Evolutionary conservation across 2,113 vertebrate species (phyloP), one percentile per base, ranked within the genome.

Genomic region (Pica pica): DNA sequence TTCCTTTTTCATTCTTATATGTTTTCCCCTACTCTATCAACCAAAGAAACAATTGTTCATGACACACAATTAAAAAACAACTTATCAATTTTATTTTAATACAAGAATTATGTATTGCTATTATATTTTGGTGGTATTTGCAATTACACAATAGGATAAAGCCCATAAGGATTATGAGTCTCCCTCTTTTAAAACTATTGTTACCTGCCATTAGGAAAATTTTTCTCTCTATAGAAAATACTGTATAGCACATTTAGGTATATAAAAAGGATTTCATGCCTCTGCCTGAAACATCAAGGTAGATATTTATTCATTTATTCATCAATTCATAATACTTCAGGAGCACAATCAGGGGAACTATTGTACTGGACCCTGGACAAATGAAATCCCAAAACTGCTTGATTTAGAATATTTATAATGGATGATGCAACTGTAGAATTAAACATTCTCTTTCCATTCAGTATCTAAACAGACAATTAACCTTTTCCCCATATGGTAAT

Each of bases 221-320:
- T 21, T 52, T 20, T 70, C 52, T 27, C 24, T 76, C 49, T 73
- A 8, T 42, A 64, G 14, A 87, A 37, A 18, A 68, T 23, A 41
- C 8, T 57, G 14, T 28, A 39, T 46, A 74, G 44, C 18, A 78
- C 22, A 75, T 55, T 67, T 46, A 64, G 18, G 8, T 42, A 7
- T 33, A 53, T 47, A 50, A 65, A 91, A 93, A 84, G 15, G 26
- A 57, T 76, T 76, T 64, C 26, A 59, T 76, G 41, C 26, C 37
- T 89, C 30, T 77, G 7, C 35, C 53, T 16, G 63, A 79, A 95
- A 80, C 13, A 69, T 3, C 53, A 12, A 11, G 37, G 64, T 64
- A 63, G 23, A 60, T 67, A 84, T 90, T 89, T 87, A 94, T 93
- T 93, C 73, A 96, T 94, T 68, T 95, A 93, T 95, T 92, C 87